Base-by-base conservation (phyloP, 1,140 invertebrate species). In the Lethrus apterus region DNA sequence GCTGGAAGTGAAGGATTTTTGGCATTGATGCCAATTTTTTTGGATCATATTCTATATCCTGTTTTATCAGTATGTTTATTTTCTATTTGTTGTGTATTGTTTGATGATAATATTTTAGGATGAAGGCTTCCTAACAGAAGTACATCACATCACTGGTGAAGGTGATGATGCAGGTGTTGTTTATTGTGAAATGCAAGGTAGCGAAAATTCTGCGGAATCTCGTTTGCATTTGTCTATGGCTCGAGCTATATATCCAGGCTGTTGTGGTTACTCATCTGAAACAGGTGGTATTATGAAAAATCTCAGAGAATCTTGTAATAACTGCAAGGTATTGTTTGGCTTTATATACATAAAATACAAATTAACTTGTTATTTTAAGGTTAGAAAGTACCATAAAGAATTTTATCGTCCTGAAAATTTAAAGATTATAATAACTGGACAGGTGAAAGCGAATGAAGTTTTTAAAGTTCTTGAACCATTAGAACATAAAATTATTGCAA, bases 341-440 rank as follows among this genome's bases (percentile, higher is more conserved):
- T 42, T 7, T 14, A 24, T 32, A 31, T 38, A 23, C 15, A 48
- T 44, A 44, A 33, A 38, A 48, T 17, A 34, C 40, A 46, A 35
- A 17, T 29, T 54, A 31, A 36, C 7, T 19, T 55, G 18, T 29
- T 51, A 40, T 46, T 69, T 66, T 42, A 58, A 88, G 84, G 81
- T 88, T 15, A 75, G 70, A 52, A 70, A 77, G 21, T 96, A 84
- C 59, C 93, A 96, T 60, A 80, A 81, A 57, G 70, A 85, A 40
- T 93, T 86, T 68, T 96, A 96, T 66, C 73, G 89, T 21, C 80
- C 91, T n/a, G 88, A 92, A 67, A 96, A 96, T 68, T 67, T 94
- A 32, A 82, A 81, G 48, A 66, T 95, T 2, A 84, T 93, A 44
- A 80, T 95, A 34, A 81, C 82, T 30, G 92, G 92, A 0, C 79